Evolutionary conservation across 2,888 invertebrate species (phyloP).

Genomic region (Clostera curtula): DNA sequence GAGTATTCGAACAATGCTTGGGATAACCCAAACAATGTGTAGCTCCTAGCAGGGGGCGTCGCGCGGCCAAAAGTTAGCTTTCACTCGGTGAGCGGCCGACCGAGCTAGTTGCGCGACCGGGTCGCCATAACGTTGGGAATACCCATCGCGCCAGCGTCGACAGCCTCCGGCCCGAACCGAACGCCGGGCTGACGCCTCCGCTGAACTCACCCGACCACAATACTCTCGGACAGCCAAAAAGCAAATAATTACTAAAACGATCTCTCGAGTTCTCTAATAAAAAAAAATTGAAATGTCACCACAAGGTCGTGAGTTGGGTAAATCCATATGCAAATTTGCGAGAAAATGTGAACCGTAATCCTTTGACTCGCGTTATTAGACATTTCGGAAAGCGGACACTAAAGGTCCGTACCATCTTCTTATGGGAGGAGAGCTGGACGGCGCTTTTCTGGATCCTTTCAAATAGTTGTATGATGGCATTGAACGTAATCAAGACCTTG

Average conservation of each 20-base stretch:
- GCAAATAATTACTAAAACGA: slow-evolving; percentile 7
- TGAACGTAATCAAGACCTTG: slow-evolving; percentile 48
- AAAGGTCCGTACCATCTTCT: too few relatives aligned
- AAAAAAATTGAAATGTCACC: slow-evolving; percentile 22
- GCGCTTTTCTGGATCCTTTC: background rate
- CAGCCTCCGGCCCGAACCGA: slow-evolving; percentile 21
- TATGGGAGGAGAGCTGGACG: too few relatives aligned
- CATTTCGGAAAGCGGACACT: slow-evolving; percentile 36
- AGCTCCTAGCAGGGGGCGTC: slow-evolving; percentile 14
- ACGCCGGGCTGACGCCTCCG: slow-evolving; percentile 11
- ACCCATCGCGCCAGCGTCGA: slow-evolving; percentile 34
- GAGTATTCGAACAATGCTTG: slow-evolving; percentile 25
- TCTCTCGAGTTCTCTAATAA: slow-evolving; percentile 16
- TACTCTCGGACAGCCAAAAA: slow-evolving; percentile 8
- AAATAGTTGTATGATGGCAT: slow-evolving; percentile 24
- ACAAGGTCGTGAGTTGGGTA: slow-evolving; percentile 36
- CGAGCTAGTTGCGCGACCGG: slow-evolving; percentile 32
- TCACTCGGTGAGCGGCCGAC: slow-evolving; percentile 37
- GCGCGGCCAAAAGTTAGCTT: slow-evolving; percentile 35
- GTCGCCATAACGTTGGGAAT: slow-evolving; percentile 41
- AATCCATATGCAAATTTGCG: slow-evolving; percentile 45
- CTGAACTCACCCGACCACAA: slow-evolving; percentile 7
- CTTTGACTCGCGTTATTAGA: slow-evolving; percentile 22
- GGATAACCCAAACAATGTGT: slow-evolving; percentile 34
- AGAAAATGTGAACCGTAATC: slow-evolving; percentile 31